Evolutionary conservation across 2,797 vertebrate species (phyloP).

Genomic region (Danio kyathit): DNA sequence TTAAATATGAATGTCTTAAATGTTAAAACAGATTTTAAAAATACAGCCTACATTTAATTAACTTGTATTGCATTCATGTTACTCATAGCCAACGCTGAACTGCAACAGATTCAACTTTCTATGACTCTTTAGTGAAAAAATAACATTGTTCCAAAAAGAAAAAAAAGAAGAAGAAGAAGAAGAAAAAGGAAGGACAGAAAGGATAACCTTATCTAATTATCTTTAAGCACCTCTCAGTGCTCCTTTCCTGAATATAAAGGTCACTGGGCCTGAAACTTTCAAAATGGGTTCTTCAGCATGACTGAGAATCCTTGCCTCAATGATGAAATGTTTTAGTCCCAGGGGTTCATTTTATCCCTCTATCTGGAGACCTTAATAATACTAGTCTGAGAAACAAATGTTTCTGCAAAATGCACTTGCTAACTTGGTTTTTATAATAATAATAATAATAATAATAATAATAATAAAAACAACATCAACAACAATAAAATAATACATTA

Average conservation of each 20-base stretch:
- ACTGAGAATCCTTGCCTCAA: background rate
- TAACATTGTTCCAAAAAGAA: background rate
- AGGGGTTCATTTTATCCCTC: background rate
- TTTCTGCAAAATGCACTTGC: background rate
- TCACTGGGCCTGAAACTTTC: background rate
- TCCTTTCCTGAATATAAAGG: constrained; percentile 8
- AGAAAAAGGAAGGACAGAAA: too few relatives aligned
- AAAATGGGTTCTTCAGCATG: constrained; percentile 12
- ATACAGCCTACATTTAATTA: background rate
- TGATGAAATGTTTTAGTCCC: background rate
- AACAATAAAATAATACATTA: too few relatives aligned
- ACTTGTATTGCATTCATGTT: background rate
- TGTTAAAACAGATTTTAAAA: background rate
- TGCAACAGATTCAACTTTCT: background rate
- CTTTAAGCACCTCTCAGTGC: background rate
- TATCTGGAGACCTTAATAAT: background rate
- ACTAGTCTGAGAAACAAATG: background rate
- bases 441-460: too few relatives aligned
- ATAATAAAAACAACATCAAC: too few relatives aligned
- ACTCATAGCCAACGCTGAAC: background rate
- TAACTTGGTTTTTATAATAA: too few relatives aligned
- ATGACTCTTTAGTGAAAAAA: background rate
- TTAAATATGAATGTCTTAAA: too few relatives aligned
- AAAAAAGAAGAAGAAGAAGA: too few relatives aligned
- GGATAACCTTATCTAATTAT: background rate